Conservation (phyloP, 2,888 invertebrate species). For the Bimastos eiseni region DNA sequence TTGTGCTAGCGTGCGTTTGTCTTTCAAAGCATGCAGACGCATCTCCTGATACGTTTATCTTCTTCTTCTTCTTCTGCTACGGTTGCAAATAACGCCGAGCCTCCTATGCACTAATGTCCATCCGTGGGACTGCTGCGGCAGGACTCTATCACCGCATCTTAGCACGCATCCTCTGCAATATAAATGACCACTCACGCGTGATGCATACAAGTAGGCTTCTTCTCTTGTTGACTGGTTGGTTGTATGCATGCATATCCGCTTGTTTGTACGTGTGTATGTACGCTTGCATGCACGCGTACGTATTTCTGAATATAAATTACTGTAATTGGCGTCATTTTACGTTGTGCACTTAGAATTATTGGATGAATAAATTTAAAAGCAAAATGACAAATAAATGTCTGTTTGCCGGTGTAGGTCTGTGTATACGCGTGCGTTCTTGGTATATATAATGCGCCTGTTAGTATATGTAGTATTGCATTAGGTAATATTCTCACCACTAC, state of each 20-base stretch:
- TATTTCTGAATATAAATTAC: not conserved
- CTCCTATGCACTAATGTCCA: not conserved
- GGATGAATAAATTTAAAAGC: not conserved
- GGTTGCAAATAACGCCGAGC: not conserved
- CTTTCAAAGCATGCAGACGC: not conserved
- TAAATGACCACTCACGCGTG: slow-evolving; percentile 5
- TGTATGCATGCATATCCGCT: not conserved
- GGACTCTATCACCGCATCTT: not conserved
- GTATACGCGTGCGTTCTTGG: not conserved
- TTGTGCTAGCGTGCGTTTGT: not conserved
- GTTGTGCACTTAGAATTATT: not conserved
- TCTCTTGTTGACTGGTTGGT: not conserved
- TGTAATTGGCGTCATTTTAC: not conserved
- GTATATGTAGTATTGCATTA: not conserved
- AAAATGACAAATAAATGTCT: not conserved
- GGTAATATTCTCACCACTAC: not conserved
- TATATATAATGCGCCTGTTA: not conserved
- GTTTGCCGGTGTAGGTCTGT: not conserved
- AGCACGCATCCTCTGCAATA: slow-evolving; percentile 7
- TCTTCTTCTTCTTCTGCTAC: not conserved
- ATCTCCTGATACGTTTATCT: not conserved
- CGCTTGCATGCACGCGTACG: not conserved
- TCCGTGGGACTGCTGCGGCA: not conserved
- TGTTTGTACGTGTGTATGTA: not conserved
- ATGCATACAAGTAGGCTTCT: not conserved